Base-by-base conservation (phyloP, 2,797 vertebrate genomes). In the Discoglossus pictus region DNA sequence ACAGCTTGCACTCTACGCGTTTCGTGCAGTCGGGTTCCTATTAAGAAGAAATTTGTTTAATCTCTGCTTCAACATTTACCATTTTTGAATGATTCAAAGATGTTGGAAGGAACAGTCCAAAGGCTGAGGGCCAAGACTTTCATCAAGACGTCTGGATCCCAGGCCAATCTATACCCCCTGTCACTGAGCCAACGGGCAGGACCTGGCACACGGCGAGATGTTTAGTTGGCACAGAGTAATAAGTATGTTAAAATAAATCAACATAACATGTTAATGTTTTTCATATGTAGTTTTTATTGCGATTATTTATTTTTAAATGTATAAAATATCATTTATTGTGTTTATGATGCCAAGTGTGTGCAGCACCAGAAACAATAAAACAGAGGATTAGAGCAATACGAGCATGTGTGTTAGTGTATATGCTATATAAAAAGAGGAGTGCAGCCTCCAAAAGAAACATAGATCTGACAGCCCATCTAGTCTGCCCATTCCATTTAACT, bases 41-140 rank as follows among this genome's bases (percentile, higher is more conserved):
- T 66, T 58, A 66, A 12, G 40, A 16, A 58, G 34, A 48, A 7
- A 56, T 40, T 21, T 56, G 34, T 66, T 56, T 58, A 40, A 58
- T 58, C 53, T 58, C 34, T 55, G 27, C 51, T 36, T 27, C 24
- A 15, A 52, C 17, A 36, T 51, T 63, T n/a, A 53, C 50, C 42
- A 39, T 15, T 31, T 36, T 27, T 38, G 7, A 58, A 66, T 66
- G 12, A 56, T 21, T 58, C 35, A 66, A 66, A 66, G 53, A 66
- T 58, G 52, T 56, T 39, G 15, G 39, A 16, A 34, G 43, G 42
- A 38, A 12, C 1, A 23, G 8, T 27, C 27, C 43, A 13, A 23
- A 7, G 62, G 62, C 51, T 4, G 8, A 9, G 40, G 1, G 38
- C 40, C 40, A 48, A 44, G 39, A 2, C 20, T 46, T 63, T 39